These are phyloP conservation scores for Diplodus sargus DNA, from an alignment of 2,797 vertebrate species.

Conservation along the genomic window DNA sequence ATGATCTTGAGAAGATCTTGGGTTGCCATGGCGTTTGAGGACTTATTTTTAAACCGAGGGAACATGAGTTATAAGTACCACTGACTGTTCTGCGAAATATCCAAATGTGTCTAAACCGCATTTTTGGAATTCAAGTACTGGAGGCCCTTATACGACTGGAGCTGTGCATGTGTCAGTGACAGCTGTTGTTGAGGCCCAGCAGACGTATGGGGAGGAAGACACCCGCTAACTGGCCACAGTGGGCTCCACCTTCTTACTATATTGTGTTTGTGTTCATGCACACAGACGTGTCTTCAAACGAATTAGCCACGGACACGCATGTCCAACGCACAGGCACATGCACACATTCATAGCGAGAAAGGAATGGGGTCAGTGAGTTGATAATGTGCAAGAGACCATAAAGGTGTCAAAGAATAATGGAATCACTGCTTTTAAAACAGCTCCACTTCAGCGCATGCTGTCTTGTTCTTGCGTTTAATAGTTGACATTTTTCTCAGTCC, in stretches of 20 bases:
- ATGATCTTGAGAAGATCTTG: constrained; percentile 59
- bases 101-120: constrained; percentile 75
- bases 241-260: constrained; percentile 38
- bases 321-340: constrained; percentile 6
- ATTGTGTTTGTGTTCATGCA: constrained; percentile 41
- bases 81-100: constrained; percentile 75
- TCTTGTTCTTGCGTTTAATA: neutral
- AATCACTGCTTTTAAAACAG: constrained; percentile 3
- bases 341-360: neutral
- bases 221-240: constrained; percentile 33
- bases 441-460: neutral
- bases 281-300: neutral
- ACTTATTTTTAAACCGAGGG: constrained; percentile 76
- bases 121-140: constrained; percentile 80
- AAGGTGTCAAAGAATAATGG: constrained; percentile 21
- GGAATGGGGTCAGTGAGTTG: constrained; percentile 21
- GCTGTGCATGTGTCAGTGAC: constrained; percentile 82
- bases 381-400: constrained; percentile 15
- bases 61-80: constrained; percentile 64
- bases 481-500: neutral
- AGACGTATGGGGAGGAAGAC: constrained; percentile 58
- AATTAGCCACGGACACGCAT: neutral
- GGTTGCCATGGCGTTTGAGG: constrained; percentile 69
- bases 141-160: constrained; percentile 62
- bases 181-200: constrained; percentile 85